A percentile compares a stretch with the other conserved stretches of the same genome.
phyloP scores from a whole-genome alignment of 2,113 vertebrate species.

The Acinonyx jubatus region DNA sequence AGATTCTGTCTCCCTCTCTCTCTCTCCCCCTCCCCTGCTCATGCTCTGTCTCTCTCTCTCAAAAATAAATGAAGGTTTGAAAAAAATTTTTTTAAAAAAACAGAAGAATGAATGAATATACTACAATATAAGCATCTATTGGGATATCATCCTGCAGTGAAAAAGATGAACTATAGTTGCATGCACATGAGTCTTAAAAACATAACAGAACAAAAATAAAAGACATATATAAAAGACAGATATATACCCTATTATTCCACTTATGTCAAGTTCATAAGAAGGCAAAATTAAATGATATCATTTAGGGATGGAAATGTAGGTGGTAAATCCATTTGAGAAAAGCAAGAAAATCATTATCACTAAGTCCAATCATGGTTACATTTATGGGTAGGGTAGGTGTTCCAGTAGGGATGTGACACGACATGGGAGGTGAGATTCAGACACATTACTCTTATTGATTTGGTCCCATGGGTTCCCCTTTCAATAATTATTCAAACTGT shows the following conservation, averaged over 20 bases:
- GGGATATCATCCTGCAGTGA: not conserved
- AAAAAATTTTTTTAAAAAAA: too few relatives aligned
- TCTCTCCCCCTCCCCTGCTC: too few relatives aligned
- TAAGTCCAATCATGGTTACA: not conserved
- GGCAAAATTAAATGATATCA: not conserved
- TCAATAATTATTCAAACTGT: not conserved
- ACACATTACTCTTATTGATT: not conserved
- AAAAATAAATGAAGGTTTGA: too few relatives aligned
- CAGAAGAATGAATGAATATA: not conserved
- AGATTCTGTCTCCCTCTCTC: too few relatives aligned
- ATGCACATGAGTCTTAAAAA: not conserved
- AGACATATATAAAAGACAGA: not conserved
- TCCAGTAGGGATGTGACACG: too few relatives aligned
- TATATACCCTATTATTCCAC: not conserved
- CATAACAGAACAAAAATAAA: not conserved
- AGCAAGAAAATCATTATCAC: not conserved
- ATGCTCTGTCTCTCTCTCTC: too few relatives aligned
- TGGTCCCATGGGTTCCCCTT: not conserved
- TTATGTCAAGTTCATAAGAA: not conserved
- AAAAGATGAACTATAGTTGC: not conserved
- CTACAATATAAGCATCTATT: not conserved
- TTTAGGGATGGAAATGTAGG: not conserved
- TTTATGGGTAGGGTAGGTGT: not conserved
- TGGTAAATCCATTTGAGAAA: conserved; percentile 12
- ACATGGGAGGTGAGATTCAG: not conserved